Evolutionary conservation across 2,113 vertebrate genomes (phyloP).

Genomic region (Ophiodon elongatus): DNA sequence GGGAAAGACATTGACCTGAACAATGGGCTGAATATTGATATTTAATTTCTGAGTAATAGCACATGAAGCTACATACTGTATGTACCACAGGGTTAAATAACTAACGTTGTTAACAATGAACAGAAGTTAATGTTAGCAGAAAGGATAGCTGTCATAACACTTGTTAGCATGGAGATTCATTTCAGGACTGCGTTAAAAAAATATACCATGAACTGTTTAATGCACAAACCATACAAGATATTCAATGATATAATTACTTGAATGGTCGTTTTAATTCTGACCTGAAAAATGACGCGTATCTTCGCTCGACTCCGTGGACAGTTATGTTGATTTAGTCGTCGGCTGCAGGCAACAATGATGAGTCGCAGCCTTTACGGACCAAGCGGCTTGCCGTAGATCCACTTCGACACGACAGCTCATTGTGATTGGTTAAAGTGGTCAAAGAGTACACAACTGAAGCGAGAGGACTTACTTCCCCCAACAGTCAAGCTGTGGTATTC

Average conservation of each 20-base stretch:
- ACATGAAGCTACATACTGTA: too few relatives aligned
- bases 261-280: neutral
- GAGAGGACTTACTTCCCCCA: neutral
- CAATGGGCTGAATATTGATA: neutral
- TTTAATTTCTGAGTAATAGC: neutral
- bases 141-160: neutral
- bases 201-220: neutral
- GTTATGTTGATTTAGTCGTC: constrained; percentile 5
- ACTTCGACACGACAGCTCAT: constrained; percentile 84
- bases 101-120: neutral
- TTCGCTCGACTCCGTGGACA: constrained; percentile 6
- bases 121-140: neutral
- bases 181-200: neutral
- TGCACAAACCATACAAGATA: fast-evolving
- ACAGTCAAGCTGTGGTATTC: neutral
- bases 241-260: fast-evolving
- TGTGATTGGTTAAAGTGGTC: constrained; percentile 72
- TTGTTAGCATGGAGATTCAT: neutral
- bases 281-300: neutral
- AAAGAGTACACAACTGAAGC: constrained; percentile 1
- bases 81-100: neutral
- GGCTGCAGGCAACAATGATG: neutral
- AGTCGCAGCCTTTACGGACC: constrained; percentile 3
- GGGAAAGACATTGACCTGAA: too few relatives aligned
- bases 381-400: constrained; percentile 71